Base-by-base conservation (phyloP, 2,113 vertebrate species). In the Tachysurus fulvidraco region DNA sequence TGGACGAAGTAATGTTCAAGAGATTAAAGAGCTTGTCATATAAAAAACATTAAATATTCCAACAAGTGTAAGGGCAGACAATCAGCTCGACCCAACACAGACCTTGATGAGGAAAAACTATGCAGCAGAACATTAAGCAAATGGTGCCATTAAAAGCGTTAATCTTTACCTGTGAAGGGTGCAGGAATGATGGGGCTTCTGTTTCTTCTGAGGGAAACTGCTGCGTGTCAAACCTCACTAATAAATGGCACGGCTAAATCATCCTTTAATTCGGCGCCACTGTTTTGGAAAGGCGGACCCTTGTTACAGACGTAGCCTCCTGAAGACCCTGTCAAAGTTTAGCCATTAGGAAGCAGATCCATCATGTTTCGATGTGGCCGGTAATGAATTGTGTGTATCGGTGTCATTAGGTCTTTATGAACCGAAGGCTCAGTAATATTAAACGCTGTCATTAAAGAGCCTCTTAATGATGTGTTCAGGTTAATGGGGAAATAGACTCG, bases 331-430 rank as follows among this genome's bases (percentile, higher is more conserved):
- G 90, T 91, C 88, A 91, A 91, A 91, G 91, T 91, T 91, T 90
- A 90, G 78, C 89, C 89, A 91, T 92, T 93, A 92, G 83, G 89
- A 77, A 55, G 74, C 77, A 82, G 87, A 93, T 93, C 90, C 90
- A 92, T 93, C 92, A 91, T 91, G 86, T 89, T 89, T 89, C 64
- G 89, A 86, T 90, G 90, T 91, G 88, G 90, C 85, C 85, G 84
- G 87, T 91, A 92, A 92, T 91, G 89, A 92, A 93, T 90, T 62
- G 90, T 87, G 86, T 85, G 85, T 87, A 89, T 91, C 88, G 79
- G 85, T 89, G 89, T 87, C 91, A 93, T 93, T 93, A 93, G 86
- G 91, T 88, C 87, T 90, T 92, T 89, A 91, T 92, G 91, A 92
- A 92, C 78, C 89, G 67, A 88, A 89, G 89, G 90, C 90, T 83